phyloP scores from a whole-genome alignment of 37 sponge, comb jelly and placozoan genomes.

The Halichondria panicea region DNA sequence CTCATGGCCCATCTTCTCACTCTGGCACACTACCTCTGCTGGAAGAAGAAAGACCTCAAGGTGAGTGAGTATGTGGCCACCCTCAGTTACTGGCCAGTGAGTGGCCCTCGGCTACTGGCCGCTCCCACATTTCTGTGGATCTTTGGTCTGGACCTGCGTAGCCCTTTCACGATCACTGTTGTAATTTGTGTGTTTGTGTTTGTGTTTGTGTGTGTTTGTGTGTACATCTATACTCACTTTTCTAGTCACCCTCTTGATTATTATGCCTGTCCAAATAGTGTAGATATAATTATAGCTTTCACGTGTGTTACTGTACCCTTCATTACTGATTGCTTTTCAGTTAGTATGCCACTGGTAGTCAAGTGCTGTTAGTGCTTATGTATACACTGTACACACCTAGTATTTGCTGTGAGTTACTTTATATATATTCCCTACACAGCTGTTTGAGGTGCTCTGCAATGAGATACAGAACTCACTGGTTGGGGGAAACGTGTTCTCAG shows the following conservation, averaged over 20 bases:
- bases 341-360: too few relatives aligned
- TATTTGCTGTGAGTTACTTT: too few relatives aligned
- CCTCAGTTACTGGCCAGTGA: not conserved
- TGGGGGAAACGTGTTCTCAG: constrained; percentile 24
- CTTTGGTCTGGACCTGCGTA: not conserved
- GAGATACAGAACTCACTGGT: constrained; percentile 41
- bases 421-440: constrained; percentile 8
- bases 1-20: constrained; percentile 35
- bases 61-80: constrained; percentile 25
- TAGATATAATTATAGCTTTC: not conserved
- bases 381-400: too few relatives aligned
- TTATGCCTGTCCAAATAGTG: not conserved
- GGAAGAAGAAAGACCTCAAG: constrained; percentile 33
- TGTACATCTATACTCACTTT: not conserved
- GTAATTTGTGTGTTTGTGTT: not conserved
- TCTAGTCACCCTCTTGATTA: not conserved
- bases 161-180: not conserved
- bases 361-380: too few relatives aligned
- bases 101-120: not conserved
- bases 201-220: not conserved
- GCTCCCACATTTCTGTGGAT: not conserved
- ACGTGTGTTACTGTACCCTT: not conserved
- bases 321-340: too few relatives aligned
- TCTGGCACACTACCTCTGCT: constrained; percentile 39
- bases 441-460: constrained; percentile 37